Base-by-base conservation (phyloP, 2,888 invertebrate genomes). In the Trypoxylon attenuatum region DNA sequence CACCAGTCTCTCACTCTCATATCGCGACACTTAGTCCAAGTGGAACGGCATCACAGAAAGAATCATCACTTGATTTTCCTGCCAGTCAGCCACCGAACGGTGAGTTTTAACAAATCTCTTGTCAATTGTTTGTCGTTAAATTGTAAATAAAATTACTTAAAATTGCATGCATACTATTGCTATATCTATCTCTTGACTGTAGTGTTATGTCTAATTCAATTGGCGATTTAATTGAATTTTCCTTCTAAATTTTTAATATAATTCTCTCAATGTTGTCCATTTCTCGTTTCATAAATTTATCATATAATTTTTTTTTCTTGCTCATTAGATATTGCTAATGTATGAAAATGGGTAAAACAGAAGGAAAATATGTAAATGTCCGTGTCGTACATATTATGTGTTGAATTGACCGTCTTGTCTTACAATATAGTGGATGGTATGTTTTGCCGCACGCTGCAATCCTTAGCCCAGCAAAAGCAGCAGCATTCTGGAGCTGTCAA, bases 371-470 rank as follows among this genome's bases (percentile, higher is more conserved):
- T 43, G 46, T 51, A 50, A 59, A 67, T 66, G 59, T 52, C 50
- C 45, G 45, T 33, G 56, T 33, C 53, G 53, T 42, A 47, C 33
- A 22, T 33, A n/a, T 49, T 29, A 5, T 23, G 56, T 47, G 39
- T 67, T 66, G 60, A 45, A 56, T 66, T 68, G 66, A 68, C 50
- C 43, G 3, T 58, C 25, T 68, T 68, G 56, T 69, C 57, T 69
- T 49, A 57, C 55, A 57, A 82, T 85, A 72, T 83, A 89, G 89
- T 89, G 77, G 91, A 91, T 85, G 90, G 90, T 79, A 89, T 91
- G 89, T 92, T 91, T 87, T 91, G 91, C 79, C 88, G 91, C 80
- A 90, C 91, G 63, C 87, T 91, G 76, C 91, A 91, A 84, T 89
- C 90, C 67, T 89, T 91, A 87, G 90, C 90, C 70, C 91, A 91